phyloP scores from a whole-genome alignment of 2,888 invertebrate genomes.

The Gari tellinella region DNA sequence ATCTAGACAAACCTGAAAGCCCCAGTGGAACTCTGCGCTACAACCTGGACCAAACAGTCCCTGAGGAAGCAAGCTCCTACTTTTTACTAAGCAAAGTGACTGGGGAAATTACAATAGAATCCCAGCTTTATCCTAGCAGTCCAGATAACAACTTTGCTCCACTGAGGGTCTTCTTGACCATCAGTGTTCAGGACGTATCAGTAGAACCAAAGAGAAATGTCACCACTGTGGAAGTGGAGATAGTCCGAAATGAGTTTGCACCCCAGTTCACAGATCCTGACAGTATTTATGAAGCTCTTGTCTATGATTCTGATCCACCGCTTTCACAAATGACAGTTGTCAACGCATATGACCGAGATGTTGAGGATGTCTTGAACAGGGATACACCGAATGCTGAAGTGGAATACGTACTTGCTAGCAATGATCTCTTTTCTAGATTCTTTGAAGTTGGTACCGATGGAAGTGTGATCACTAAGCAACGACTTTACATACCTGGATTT shows the following conservation, averaged over 20 bases:
- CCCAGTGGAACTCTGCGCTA: slow-evolving; percentile 55
- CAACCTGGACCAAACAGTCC: slow-evolving; percentile 28
- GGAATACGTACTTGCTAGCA: slow-evolving; percentile 41
- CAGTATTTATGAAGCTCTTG: slow-evolving; percentile 20
- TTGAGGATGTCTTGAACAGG: slow-evolving; percentile 30
- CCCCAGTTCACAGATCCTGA: slow-evolving; percentile 47
- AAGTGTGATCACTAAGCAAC: slow-evolving; percentile 50
- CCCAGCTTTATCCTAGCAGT: slow-evolving; percentile 3
- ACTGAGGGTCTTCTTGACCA: slow-evolving; percentile 39
- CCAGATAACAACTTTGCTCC: slow-evolving; percentile 14
- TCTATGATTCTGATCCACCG: slow-evolving; percentile 28
- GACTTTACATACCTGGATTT: slow-evolving; percentile 31
- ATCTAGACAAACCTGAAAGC: slow-evolving; percentile 57
- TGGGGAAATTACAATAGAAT: slow-evolving; percentile 65
- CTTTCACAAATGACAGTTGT: slow-evolving; percentile 26
- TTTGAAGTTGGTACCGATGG: slow-evolving; percentile 63
- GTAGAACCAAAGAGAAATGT: slow-evolving; percentile 51
- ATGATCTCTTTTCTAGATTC: slow-evolving; percentile 50
- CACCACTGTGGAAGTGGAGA: slow-evolving; percentile 45
- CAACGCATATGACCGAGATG: slow-evolving; percentile 61
- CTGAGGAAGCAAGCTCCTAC: slow-evolving; percentile 30
- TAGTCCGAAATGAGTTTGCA: slow-evolving; percentile 59
- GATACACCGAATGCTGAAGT: slow-evolving; percentile 72
- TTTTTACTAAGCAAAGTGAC: slow-evolving; percentile 63
- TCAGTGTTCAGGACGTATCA: slow-evolving; percentile 61